A percentile compares a stretch with the other conserved stretches of the same genome.
phyloP scores from a whole-genome alignment of 2,113 vertebrate genomes.

The Acanthochromis polyacanthus region DNA sequence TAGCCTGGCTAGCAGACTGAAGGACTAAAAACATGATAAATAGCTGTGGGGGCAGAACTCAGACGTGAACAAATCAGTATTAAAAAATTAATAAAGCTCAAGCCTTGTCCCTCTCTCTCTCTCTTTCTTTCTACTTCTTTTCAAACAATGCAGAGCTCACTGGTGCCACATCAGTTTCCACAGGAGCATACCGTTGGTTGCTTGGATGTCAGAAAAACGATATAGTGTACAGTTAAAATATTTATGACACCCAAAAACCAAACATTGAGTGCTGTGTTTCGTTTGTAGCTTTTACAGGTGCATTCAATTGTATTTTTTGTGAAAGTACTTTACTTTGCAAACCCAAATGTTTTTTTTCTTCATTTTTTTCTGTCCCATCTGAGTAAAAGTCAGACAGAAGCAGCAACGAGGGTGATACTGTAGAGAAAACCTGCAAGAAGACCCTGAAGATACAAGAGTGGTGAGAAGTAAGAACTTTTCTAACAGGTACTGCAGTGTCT shows the following conservation, averaged over 20 bases:
- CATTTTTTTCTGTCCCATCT: no score
- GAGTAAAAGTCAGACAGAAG: no score
- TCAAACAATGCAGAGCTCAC: background rate
- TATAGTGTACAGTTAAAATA: no score
- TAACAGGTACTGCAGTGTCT: no score
- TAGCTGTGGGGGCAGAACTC: conserved; percentile 24
- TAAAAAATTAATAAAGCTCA: background rate
- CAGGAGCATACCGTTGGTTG: no score
- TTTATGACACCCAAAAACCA: no score
- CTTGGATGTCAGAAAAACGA: no score
- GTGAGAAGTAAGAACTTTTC: no score
- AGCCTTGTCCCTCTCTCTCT: background rate
- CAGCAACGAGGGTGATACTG: no score
- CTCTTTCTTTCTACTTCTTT: background rate
- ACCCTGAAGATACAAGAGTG: no score
- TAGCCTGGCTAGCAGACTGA: conserved; percentile 8
- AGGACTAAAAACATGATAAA: conserved; percentile 42
- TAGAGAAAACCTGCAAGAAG: no score
- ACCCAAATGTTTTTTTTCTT: no score
- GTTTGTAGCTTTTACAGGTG: background rate
- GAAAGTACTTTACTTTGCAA: background rate
- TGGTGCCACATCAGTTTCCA: background rate
- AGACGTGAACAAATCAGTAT: conserved; percentile 5
- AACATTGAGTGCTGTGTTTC: background rate
- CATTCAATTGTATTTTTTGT: background rate